Conservation (phyloP, 2,113 vertebrate genomes). For the Sardina pilchardus region DNA sequence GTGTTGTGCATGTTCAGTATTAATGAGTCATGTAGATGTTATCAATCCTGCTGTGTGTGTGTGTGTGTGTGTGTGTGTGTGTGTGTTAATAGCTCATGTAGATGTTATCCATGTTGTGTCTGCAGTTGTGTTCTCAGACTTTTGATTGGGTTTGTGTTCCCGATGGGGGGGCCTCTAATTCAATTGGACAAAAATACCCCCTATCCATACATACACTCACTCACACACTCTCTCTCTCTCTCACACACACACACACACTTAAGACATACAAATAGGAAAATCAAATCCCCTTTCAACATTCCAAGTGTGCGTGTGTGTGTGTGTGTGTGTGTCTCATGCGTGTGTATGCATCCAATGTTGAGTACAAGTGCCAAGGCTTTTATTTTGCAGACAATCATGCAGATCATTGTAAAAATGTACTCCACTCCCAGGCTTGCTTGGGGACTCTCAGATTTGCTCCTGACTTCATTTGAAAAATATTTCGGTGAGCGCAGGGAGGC, state of each 20-base stretch:
- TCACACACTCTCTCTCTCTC: neutral
- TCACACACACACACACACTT: neutral
- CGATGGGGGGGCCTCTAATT: constrained; percentile 20
- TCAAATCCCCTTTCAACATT: no score
- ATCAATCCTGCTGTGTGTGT: constrained; percentile 32
- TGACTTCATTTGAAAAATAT: neutral
- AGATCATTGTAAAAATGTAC: neutral
- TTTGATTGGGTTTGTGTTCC: constrained; percentile 32
- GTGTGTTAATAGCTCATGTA: constrained; percentile 42
- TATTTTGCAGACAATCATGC: neutral
- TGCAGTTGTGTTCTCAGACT: constrained; percentile 42
- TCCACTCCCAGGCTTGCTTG: neutral
- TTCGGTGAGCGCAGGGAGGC: neutral
- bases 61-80: constrained; percentile 16
- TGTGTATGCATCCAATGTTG: neutral
- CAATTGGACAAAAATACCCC: constrained; percentile 20
- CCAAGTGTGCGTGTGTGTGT: neutral
- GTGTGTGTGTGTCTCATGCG: neutral
- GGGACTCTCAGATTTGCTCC: neutral
- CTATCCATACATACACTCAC: neutral
- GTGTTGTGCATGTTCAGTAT: constrained; percentile 28
- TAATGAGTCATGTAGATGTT: constrained; percentile 47
- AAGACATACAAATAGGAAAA: no score
- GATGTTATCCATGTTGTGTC: constrained; percentile 49
- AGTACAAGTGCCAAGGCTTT: neutral